Evolutionary conservation across 2,113 vertebrate genomes (phyloP).

Genomic region (Corythaixoides concolor): DNA sequence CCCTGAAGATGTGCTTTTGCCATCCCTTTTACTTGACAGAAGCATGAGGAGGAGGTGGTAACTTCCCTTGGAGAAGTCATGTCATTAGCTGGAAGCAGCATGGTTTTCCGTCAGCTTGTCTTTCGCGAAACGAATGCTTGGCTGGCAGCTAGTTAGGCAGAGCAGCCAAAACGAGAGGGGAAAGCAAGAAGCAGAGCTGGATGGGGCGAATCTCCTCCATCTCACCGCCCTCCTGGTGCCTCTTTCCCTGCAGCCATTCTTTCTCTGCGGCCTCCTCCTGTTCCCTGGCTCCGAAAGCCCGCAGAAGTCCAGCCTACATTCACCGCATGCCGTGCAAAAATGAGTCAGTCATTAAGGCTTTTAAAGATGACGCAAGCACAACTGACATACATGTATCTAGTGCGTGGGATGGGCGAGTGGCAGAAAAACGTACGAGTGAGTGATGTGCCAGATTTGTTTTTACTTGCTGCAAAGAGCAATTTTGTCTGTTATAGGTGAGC

Average conservation of each 20-base stretch:
- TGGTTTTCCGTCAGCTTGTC: not conserved
- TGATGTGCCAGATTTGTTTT: not conserved
- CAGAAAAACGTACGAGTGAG: not conserved
- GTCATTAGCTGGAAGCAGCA: not conserved
- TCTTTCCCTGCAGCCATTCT: not conserved
- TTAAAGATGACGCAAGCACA: not conserved
- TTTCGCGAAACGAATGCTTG: accelerated
- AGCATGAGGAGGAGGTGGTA: not conserved
- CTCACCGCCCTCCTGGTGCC: not conserved
- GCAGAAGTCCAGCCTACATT: constrained; percentile 20
- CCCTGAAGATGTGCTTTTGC: not conserved
- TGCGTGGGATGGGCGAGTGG: not conserved
- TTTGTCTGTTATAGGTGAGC: not conserved
- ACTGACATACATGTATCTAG: not conserved
- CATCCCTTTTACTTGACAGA: not conserved
- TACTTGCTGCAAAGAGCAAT: not conserved
- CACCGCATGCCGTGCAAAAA: not conserved
- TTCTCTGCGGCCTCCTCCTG: not conserved
- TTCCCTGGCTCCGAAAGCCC: not conserved
- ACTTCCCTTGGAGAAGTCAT: not conserved
- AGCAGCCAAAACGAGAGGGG: accelerated
- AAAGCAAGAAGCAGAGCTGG: not conserved
- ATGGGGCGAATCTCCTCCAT: accelerated
- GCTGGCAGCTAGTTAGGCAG: accelerated
- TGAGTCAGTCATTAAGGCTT: constrained; percentile 44